Evolutionary conservation across 2,797 vertebrate species (phyloP).

Genomic region (Ptychobarbus kaznakovi): DNA sequence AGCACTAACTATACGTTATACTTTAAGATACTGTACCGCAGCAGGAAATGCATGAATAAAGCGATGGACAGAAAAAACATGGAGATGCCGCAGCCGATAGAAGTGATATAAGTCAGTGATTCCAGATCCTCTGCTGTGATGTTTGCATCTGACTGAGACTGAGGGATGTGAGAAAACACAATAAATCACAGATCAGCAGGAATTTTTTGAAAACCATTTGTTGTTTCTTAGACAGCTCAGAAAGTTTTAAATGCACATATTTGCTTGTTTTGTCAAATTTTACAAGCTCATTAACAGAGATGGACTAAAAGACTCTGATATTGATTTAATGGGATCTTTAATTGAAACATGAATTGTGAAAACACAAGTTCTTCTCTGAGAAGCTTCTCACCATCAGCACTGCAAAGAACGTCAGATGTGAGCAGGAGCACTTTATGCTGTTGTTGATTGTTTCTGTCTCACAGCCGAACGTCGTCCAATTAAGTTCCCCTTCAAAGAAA

Average conservation of each 20-base stretch:
- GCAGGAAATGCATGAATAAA: no score
- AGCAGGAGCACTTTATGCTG: conserved; percentile 64
- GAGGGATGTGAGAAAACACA: no score
- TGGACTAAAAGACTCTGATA: not conserved
- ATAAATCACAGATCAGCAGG: no score
- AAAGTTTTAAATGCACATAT: not conserved
- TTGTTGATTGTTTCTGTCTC: not conserved
- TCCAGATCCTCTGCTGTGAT: rapidly evolving
- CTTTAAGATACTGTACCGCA: no score
- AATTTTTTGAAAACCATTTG: conserved; percentile 28
- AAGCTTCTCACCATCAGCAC: conserved; percentile 65
- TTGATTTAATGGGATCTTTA: not conserved
- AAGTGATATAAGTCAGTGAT: no score
- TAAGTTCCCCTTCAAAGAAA: not conserved
- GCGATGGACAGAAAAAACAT: no score
- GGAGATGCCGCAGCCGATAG: no score
- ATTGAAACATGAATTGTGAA: not conserved
- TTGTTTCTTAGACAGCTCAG: not conserved
- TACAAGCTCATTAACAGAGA: not conserved
- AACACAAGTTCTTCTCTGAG: conserved; percentile 1
- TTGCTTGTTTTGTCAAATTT: not conserved
- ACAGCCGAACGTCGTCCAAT: conserved; percentile 1
- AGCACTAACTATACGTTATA: no score
- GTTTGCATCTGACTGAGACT: no score
- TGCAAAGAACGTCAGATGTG: conserved; percentile 73